A percentile compares a stretch with the other conserved stretches of the same genome.
These are phyloP conservation scores for Nebria ingens DNA, from an alignment of 1,140 invertebrate species.

Conservation along the genomic window DNA sequence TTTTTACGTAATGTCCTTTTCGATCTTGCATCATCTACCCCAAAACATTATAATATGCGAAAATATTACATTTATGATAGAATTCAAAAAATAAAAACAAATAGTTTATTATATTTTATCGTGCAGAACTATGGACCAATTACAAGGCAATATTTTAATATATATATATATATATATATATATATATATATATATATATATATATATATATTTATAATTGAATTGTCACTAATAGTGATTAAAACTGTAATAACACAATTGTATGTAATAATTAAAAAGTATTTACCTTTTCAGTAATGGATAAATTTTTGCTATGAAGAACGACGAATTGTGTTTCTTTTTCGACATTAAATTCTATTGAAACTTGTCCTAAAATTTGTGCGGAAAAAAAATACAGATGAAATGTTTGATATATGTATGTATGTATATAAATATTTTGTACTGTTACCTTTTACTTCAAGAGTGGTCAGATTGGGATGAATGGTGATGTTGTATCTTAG, in stretches of 20 bases:
- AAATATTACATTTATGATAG: slow-evolving; percentile 12
- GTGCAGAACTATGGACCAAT: too few relatives aligned
- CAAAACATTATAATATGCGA: slow-evolving; percentile 20
- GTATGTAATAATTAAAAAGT: slow-evolving; percentile 11
- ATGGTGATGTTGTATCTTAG: slow-evolving; percentile 80
- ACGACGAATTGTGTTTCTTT: slow-evolving; percentile 82
- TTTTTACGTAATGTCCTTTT: slow-evolving; percentile 58
- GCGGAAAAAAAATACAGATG: slow-evolving; percentile 10
- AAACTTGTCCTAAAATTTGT: slow-evolving; percentile 63
- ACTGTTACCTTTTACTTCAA: slow-evolving; percentile 68
- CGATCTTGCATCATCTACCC: slow-evolving; percentile 58
- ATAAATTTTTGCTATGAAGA: slow-evolving; percentile 81
- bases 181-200: too few relatives aligned
- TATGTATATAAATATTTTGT: not conserved
- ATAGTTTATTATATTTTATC: too few relatives aligned
- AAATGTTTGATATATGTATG: not conserved
- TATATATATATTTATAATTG: too few relatives aligned
- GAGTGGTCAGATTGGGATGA: slow-evolving; percentile 86
- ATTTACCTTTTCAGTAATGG: slow-evolving; percentile 69
- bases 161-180: too few relatives aligned
- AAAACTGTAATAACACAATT: too few relatives aligned
- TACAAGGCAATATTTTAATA: not conserved
- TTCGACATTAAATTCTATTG: slow-evolving; percentile 72
- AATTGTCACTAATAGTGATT: too few relatives aligned
- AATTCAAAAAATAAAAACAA: too few relatives aligned